Base-by-base conservation (phyloP, 2,888 invertebrate genomes). In the Nezara viridula region DNA sequence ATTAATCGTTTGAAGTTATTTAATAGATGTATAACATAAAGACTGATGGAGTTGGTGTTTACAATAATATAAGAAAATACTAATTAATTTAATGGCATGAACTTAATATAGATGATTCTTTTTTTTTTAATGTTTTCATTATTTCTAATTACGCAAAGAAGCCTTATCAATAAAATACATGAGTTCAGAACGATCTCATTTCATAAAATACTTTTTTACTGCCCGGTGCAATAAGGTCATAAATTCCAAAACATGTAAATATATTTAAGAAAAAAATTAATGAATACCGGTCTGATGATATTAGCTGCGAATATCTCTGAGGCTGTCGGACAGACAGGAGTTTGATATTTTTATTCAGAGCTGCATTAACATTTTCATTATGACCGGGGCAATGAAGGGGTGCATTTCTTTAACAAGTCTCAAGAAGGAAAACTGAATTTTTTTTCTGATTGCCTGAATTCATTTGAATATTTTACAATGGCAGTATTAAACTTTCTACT, bases 401-500 rank as follows among this genome's bases (percentile, higher is more conserved):
- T 86, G 52, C 55, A 86, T 86, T 86, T 55, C 60, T 55, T 86
- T 86, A 86, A 86, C 86, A 55, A 86, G 86, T 55, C 86, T 86
- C 40, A 55, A 55, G 55, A 86, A 86, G 60, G 40, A 55, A 86
- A 86, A 55, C 55, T 86, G 52, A 86, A 40, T 86, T 86, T 55
- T 86, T n/a, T 86, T 86, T 86, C 52, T 86, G 81, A 81, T 81
- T 81, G 81, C 55, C 52, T 86, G 86, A 86, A 86, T 86, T 55
- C 52, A 86, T 86, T 86, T 86, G 86, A 86, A 86, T 86, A 86
- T 86, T 55, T 86, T 55, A 55, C 27, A 86, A 55, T 86, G 86
- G 24, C 44, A n/a, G 81, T 44, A 81, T 81, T 81, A 81, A 81
- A 81, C 44, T 81, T 81, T 81, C 81, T 81, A 40, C 81, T 47